Evolutionary conservation across 2,113 vertebrate genomes (phyloP), one percentile per base, ranked within the genome.

Genomic region (Triplophysa rosa): DNA sequence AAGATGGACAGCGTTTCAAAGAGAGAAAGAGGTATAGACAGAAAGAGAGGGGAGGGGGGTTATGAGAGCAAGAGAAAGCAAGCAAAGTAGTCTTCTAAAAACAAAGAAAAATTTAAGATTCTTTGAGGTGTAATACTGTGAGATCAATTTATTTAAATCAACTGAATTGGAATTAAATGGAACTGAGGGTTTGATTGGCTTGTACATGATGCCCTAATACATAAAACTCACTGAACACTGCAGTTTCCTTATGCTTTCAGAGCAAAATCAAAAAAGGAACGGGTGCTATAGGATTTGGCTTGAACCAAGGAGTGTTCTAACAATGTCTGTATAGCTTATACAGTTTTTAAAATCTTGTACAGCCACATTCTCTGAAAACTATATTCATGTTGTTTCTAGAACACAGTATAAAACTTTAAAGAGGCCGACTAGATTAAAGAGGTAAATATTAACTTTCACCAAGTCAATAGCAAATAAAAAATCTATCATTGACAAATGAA

Each of bases 141-240:
- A 9, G 59, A 29, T 13, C 58, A 29, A 16, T 40, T 63, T 40
- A 75, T 77, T 65, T 65, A 77, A 65, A 66, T 77, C 19, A 33
- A 54, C 3, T 54, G 23, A 77, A 54, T 37, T 54, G 26, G 42
- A 77, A 65, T 16, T 54, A 77, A 77, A 49, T 19, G 7, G 45
- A 77, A 66, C 24, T 65, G 62, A 77, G 45, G 52, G 40, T 29
- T 58, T 74, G 72, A 63, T 24, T 73, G 29, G 33, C 40, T 74
- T 63, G 29, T 74, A 29, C 16, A 47, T 73, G 17, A 59, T 29
- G 12, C 69, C 69, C 54, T 72, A 40, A 74, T 37, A 19, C 14
- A 26, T 16, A 47, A 21, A 61, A 74, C 6, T 37, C 37, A 45
- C 45, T 47, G 40, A 49, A 54, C n/a, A 80, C 23, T 42, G 16